A percentile compares a stretch with the other conserved stretches of the same genome.
phyloP scores from a whole-genome alignment of 2,888 invertebrate species.

The Agonopterix alstromeriana region DNA sequence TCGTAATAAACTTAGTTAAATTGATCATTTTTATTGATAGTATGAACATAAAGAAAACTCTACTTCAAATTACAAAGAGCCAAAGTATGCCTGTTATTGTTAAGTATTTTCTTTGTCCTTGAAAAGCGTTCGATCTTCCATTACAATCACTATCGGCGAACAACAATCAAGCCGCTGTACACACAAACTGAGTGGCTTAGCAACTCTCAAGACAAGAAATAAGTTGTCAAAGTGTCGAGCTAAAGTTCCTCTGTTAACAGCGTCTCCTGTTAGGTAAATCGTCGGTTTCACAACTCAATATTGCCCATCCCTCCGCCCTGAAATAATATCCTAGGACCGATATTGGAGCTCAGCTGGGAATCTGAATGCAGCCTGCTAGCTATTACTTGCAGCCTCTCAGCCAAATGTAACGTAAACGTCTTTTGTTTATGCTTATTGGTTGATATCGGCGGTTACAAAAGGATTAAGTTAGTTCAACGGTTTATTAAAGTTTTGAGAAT shows the following conservation, averaged over 20 bases:
- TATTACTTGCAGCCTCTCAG: conserved; percentile 44
- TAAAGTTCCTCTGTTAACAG: conserved; percentile 67
- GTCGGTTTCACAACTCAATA: conserved; percentile 72
- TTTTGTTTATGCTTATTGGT: conserved; percentile 55
- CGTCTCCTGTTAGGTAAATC: conserved; percentile 69
- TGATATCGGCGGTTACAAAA: conserved; percentile 19
- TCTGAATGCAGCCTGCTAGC: conserved; percentile 51
- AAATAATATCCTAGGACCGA: conserved; percentile 66
- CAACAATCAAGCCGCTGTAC: conserved; percentile 55
- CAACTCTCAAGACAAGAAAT: conserved; percentile 68
- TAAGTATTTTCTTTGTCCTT: conserved; percentile 10
- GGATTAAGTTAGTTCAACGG: no score
- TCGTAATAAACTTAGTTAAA: no score
- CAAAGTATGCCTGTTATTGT: background rate
- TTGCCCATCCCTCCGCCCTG: conserved; percentile 51
- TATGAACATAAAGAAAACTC: no score
- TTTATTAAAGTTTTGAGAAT: no score
- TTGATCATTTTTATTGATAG: no score
- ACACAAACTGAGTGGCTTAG: conserved; percentile 63
- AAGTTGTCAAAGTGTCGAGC: conserved; percentile 73
- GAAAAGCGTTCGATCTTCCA: conserved; percentile 15
- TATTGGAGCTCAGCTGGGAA: conserved; percentile 57
- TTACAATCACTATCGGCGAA: conserved; percentile 33
- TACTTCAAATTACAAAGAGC: conserved; percentile 5
- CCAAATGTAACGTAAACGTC: conserved; percentile 57